phyloP scores from a whole-genome alignment of 2,113 vertebrate genomes.

The Chloebia gouldiae region DNA sequence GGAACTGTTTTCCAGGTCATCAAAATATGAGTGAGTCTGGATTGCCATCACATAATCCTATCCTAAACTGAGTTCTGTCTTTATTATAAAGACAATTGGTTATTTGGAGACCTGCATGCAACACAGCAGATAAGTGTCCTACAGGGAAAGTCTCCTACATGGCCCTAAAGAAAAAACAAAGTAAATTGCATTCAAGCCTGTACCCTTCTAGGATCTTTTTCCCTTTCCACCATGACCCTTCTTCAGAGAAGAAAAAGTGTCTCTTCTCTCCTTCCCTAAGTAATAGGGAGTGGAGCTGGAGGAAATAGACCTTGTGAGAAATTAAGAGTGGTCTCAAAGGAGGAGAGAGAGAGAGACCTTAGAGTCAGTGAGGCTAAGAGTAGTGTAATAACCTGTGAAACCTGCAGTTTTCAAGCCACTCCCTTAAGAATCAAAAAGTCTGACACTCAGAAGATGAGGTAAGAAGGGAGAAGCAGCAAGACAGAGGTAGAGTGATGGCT shows the following conservation, averaged over 20 bases:
- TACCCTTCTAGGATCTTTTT: not conserved
- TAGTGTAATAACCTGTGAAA: not conserved
- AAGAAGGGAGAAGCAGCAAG: not conserved
- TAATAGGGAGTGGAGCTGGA: not conserved
- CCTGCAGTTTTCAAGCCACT: not conserved
- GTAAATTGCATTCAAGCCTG: not conserved
- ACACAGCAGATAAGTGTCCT: not conserved
- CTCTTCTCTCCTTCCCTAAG: not conserved
- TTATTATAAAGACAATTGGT: not conserved
- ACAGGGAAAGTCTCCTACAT: not conserved
- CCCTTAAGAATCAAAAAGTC: not conserved
- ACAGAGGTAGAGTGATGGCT: not conserved
- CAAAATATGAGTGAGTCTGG: not conserved
- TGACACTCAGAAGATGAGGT: not conserved
- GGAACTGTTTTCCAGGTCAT: not conserved
- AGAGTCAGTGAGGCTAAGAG: not conserved
- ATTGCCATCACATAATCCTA: not conserved
- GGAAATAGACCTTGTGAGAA: not conserved
- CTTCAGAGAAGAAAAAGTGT: not conserved
- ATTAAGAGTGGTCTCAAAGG: not conserved
- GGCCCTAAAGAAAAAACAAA: not conserved
- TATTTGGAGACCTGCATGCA: not conserved
- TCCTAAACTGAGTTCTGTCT: not conserved
- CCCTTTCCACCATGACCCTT: not conserved
- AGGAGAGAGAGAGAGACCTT: not conserved